Percentiles rank a stretch among this genome's conserved stretches.
phyloP scores from a whole-genome alignment of 2,113 vertebrate genomes.

The Aegithalos caudatus region DNA sequence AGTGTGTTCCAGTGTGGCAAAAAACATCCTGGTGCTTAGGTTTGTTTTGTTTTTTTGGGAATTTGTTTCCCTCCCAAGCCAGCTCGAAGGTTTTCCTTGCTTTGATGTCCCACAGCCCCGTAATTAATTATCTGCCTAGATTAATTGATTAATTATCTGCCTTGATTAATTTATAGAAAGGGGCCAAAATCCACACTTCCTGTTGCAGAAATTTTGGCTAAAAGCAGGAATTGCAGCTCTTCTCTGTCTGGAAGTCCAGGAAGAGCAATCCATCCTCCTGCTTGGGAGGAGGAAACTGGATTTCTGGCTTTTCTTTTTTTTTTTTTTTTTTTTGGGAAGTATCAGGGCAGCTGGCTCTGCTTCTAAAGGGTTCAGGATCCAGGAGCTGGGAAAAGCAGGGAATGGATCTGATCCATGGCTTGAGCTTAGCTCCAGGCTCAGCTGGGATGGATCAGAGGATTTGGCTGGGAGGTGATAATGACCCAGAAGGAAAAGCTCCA shows the following conservation, averaged over 20 bases:
- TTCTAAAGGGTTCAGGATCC: not conserved
- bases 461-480: accelerated
- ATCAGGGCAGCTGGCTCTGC: not conserved
- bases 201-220: accelerated
- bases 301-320: not conserved
- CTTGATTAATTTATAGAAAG: not conserved
- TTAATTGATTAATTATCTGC: not conserved
- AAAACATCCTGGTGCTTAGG: not conserved
- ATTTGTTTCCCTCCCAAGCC: not conserved
- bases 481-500: not conserved
- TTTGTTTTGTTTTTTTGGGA: no score
- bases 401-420: not conserved
- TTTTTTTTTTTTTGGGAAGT: not conserved
- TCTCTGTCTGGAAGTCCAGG: not conserved
- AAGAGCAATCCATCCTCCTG: accelerated
- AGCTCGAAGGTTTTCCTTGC: not conserved
- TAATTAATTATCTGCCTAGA: not conserved
- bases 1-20: accelerated
- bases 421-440: not conserved
- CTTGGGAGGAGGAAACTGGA: not conserved
- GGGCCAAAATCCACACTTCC: not conserved
- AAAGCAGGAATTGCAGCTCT: not conserved
- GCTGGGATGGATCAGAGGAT: not conserved
- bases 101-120: not conserved
- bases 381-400: not conserved